Percentiles rank a stretch among this genome's conserved stretches.
Conservation (phyloP, 2,797 vertebrate species). For the Eutrigla gurnardus region DNA sequence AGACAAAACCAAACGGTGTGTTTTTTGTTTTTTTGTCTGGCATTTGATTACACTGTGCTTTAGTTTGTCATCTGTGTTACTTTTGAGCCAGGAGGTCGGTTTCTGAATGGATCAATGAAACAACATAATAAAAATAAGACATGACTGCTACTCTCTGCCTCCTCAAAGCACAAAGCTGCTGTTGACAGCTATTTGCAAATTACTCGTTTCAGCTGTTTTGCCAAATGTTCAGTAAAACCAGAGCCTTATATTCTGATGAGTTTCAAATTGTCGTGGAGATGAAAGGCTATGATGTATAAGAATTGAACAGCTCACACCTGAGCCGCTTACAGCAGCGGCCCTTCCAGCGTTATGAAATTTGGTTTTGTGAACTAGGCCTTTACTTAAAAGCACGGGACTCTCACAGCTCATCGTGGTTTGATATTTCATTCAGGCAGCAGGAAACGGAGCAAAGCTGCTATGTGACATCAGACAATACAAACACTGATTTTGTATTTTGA, state of each 20-base stretch:
- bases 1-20: too few species aligned
- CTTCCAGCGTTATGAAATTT: constrained; percentile 38
- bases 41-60: constrained; percentile 34
- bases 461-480: not conserved
- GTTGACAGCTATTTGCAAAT: constrained; percentile 17
- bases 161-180: constrained; percentile 5
- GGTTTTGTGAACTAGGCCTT: constrained; percentile 56
- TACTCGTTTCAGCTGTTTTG: constrained; percentile 25
- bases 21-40: constrained; percentile 16
- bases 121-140: too few species aligned
- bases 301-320: constrained; percentile 45
- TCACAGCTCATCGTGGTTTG: constrained; percentile 43
- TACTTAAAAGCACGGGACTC: constrained; percentile 21
- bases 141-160: not conserved
- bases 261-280: constrained; percentile 16
- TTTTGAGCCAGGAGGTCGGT: not conserved
- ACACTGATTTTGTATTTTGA: too few species aligned
- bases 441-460: constrained; percentile 49
- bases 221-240: constrained; percentile 7
- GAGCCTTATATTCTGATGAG: not conserved
- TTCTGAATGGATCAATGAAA: too few species aligned
- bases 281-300: constrained; percentile 25
- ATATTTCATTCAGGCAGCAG: constrained; percentile 50
- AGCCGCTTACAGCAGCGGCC: constrained; percentile 26
- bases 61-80: constrained; percentile 18